phyloP scores from a whole-genome alignment of 2,113 vertebrate genomes.

The Prochilodus magdalenae region DNA sequence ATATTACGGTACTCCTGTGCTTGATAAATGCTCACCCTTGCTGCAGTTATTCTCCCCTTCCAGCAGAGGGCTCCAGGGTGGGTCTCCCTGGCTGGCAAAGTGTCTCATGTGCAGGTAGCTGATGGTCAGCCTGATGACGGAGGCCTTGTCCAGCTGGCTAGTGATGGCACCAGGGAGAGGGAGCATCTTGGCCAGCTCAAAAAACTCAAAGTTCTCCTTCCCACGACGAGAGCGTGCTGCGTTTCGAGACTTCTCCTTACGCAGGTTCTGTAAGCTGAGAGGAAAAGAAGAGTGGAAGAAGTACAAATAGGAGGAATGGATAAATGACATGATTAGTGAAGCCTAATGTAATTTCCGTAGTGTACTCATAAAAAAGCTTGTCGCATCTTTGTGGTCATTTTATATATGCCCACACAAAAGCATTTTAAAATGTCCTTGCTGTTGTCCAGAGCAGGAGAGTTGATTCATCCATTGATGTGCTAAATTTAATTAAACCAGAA shows the following conservation, averaged over 20 bases:
- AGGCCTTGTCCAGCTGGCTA: conserved; percentile 92
- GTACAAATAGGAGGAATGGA: not conserved
- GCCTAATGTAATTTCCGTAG: not conserved
- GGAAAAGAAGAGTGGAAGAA: not conserved
- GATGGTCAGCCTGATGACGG: conserved; percentile 90
- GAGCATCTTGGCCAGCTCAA: conserved; percentile 89
- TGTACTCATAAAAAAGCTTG: too few relatives aligned
- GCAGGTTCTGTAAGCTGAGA: conserved; percentile 86
- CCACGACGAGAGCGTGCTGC: conserved; percentile 89
- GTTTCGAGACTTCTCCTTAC: conserved; percentile 92
- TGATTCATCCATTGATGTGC: too few relatives aligned
- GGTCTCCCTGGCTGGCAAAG: conserved; percentile 86
- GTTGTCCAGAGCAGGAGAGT: too few relatives aligned
- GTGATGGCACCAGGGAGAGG: conserved; percentile 90
- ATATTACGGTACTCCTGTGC: too few relatives aligned
- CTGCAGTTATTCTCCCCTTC: conserved; percentile 79
- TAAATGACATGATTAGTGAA: not conserved
- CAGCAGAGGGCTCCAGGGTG: conserved; percentile 83
- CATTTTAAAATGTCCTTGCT: too few relatives aligned
- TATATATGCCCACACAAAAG: not conserved
- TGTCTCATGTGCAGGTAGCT: conserved; percentile 91
- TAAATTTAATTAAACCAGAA: too few relatives aligned
- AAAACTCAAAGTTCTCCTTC: conserved; percentile 94
- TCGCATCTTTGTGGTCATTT: too few relatives aligned
- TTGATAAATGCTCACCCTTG: conserved; percentile 70